Evolutionary conservation across 2,113 vertebrate species (phyloP).

Genomic region (zebrafish (Danio rerio)): DNA sequence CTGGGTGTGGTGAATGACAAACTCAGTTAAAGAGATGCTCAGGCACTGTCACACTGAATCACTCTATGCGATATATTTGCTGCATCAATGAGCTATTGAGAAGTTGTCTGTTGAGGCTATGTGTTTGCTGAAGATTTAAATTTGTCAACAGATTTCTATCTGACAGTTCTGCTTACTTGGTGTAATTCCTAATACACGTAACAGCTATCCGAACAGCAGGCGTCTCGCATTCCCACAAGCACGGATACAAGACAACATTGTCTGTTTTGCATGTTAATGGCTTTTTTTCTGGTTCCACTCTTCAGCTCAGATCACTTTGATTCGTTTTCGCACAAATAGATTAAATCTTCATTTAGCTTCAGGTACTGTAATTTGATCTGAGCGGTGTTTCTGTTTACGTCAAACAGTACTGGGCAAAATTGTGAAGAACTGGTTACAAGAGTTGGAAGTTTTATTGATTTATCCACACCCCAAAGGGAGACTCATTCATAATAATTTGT

Average conservation of each 20-base stretch:
- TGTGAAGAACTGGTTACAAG: not conserved
- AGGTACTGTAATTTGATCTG: conserved; percentile 26
- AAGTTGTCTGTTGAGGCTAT: conserved; percentile 23
- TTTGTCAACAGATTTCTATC: conserved; percentile 40
- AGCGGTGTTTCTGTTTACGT: not conserved
- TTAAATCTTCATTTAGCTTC: conserved; percentile 26
- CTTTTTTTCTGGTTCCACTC: not conserved
- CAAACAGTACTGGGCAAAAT: not conserved
- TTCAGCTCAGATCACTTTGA: conserved; percentile 1
- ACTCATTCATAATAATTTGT: not conserved
- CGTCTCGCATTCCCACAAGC: conserved; percentile 9
- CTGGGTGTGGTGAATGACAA: conserved; percentile 10
- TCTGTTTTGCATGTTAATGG: conserved; percentile 24
- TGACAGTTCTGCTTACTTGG: conserved; percentile 21
- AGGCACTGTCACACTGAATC: conserved; percentile 12
- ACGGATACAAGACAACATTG: not conserved
- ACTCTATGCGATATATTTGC: conserved; percentile 11
- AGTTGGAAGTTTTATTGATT: not conserved
- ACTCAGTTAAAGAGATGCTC: conserved; percentile 3
- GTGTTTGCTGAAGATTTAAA: conserved; percentile 43
- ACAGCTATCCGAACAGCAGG: conserved; percentile 43
- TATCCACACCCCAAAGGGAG: not conserved
- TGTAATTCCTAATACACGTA: conserved; percentile 12
- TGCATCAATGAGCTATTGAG: conserved; percentile 26
- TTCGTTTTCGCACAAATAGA: not conserved